These are phyloP conservation scores for Leptatherina wallacei DNA, from an alignment of 2,797 vertebrate genomes.

Conservation along the genomic window DNA sequence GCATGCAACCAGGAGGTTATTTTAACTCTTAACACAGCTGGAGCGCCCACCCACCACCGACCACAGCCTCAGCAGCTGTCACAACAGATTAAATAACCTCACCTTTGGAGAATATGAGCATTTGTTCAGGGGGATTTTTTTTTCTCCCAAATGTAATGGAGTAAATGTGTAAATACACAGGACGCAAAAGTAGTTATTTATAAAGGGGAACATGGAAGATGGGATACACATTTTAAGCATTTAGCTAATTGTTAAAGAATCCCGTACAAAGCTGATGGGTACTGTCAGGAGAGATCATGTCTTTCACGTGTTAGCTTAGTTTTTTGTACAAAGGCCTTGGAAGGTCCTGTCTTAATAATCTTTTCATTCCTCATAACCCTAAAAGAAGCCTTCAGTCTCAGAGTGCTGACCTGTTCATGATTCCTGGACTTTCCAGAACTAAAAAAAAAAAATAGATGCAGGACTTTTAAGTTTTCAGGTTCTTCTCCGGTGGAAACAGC, in stretches of 20 bases:
- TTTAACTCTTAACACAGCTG: slow-evolving; percentile 60
- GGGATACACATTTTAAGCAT: neutral
- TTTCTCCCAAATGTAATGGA: neutral
- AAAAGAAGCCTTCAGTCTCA: too few species aligned
- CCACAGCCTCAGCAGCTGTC: slow-evolving; percentile 55
- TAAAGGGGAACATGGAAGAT: neutral
- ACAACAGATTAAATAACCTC: slow-evolving; percentile 7
- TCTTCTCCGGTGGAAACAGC: too few species aligned
- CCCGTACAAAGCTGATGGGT: neutral
- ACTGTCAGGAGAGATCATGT: too few species aligned
- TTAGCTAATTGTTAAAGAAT: neutral
- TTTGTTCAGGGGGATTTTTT: neutral
- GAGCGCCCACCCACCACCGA: slow-evolving; percentile 28
- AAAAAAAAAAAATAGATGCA: too few species aligned
- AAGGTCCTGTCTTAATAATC: too few species aligned
- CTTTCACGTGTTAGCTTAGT: too few species aligned
- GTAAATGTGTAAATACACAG: slow-evolving; percentile 7
- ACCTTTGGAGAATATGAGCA: slow-evolving; percentile 9
- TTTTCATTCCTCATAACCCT: too few species aligned
- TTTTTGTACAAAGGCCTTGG: too few species aligned
- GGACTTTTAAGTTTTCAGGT: too few species aligned
- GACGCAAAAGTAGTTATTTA: neutral
- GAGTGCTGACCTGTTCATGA: too few species aligned
- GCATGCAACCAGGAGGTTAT: slow-evolving; percentile 44
- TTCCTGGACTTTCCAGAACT: too few species aligned